Evolutionary conservation across 1,140 invertebrate species (phyloP), one percentile per base, ranked within the genome.

Genomic region (Probaryconus sp.): DNA sequence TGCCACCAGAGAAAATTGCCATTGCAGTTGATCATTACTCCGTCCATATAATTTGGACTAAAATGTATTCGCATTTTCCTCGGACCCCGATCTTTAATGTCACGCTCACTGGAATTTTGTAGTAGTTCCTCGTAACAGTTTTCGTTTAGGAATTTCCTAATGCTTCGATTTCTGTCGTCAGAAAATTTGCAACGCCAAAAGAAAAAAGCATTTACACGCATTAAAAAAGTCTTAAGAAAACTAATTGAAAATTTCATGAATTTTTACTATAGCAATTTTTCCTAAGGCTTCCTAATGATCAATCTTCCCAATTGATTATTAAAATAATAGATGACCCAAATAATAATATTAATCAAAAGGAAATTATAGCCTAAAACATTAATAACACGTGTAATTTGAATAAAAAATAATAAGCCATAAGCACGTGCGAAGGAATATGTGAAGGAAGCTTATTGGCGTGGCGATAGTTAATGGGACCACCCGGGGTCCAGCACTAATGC

Each of bases 401-500:
- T 31, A 50, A 56, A 56, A 80, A 75, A 71, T 79, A 81, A 81
- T 80, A 80, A 80, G 71, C 67, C 63, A 76, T 70, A 77, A 73
- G 65, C 76, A 68, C 64, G 48, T 45, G 37, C 70, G 58, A 72
- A 80, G 77, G 78, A 40, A 18, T 48, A 53, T 76, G 64, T 38
- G 79, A 47, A 76, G 76, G 68, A 79, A 67, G 74, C 76, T 68
- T 67, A 71, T 79, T 75, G 43, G 65, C 55, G 61, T 40, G 67
- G 67, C 58, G 70, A 42, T 69, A 77, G 73, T 82, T 82, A 82
- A 83, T 82, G 76, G 81, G 83, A 83, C 82, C 81, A 76, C 82
- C 83, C 80, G 76, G 58, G 51, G 70, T 53, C 70, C 78, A 56
- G 33, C 74, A 80, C 79, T 85, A 84, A 84, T 84, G 77, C 83